Percentiles rank a stretch among this genome's conserved stretches.
Conservation (phyloP, 2,888 invertebrate species). For the Salpingus planirostris region DNA sequence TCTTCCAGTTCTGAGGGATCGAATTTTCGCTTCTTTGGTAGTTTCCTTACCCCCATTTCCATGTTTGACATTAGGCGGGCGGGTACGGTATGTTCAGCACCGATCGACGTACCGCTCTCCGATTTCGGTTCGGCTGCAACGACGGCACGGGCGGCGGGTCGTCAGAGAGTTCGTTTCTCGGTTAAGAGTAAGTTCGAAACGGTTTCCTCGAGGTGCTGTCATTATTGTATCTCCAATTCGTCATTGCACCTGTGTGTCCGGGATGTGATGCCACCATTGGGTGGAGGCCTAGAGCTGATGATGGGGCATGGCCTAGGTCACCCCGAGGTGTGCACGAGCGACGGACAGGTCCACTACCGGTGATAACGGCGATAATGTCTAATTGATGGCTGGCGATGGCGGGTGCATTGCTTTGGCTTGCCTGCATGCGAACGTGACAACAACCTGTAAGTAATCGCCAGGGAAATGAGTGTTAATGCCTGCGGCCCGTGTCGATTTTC, state of each 20-base stretch:
- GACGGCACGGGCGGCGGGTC: no score
- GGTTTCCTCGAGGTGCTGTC: conserved; percentile 16
- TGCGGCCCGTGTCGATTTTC: no score
- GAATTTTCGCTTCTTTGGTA: conserved; percentile 91
- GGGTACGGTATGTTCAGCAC: neutral
- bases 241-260: conserved; percentile 10
- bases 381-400: no score
- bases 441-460: conserved; percentile 13
- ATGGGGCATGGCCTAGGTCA: no score
- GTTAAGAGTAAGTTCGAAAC: conserved; percentile 27
- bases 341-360: no score
- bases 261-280: conserved; percentile 8
- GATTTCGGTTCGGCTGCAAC: no score
- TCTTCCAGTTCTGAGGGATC: conserved; percentile 71
- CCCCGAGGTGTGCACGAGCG: no score
- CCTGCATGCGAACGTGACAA: no score
- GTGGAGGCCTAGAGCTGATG: conserved; percentile 2
- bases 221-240: conserved; percentile 8
- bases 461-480: no score
- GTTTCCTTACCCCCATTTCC: conserved; percentile 57
- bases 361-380: neutral
- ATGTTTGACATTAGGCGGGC: conserved; percentile 28
- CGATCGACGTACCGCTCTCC: neutral
- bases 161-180: neutral
- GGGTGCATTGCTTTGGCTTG: no score